Percentiles rank a stretch among this genome's conserved stretches.
Evolutionary conservation across 2,113 vertebrate genomes (phyloP).

Genomic region (Romanogobio albipinnatus): DNA sequence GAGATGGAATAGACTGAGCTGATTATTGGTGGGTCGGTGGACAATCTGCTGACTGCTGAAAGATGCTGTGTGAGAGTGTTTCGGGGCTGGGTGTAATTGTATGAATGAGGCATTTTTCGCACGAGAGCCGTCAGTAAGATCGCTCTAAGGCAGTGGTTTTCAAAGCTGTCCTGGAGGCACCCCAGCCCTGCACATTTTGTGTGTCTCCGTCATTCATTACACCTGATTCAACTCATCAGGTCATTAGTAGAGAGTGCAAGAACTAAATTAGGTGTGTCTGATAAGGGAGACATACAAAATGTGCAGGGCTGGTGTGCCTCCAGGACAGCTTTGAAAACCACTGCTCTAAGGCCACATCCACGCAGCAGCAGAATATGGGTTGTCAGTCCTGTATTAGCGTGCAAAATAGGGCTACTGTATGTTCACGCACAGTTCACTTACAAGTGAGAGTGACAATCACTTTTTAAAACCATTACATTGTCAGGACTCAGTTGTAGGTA

Average conservation of each 20-base stretch:
- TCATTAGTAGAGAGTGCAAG: too few species aligned
- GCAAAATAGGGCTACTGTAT: background rate
- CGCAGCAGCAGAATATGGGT: background rate
- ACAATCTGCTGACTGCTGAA: constrained; percentile 82
- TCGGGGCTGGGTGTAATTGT: constrained; percentile 71
- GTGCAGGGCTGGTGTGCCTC: too few species aligned
- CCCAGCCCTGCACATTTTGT: too few species aligned
- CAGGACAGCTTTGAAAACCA: too few species aligned
- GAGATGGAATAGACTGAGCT: constrained; percentile 71
- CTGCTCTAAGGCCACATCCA: background rate
- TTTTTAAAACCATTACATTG: background rate
- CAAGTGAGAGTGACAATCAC: background rate
- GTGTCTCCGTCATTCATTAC: too few species aligned
- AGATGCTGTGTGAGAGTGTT: constrained; percentile 84
- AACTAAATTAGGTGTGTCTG: too few species aligned
- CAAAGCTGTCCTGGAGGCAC: too few species aligned
- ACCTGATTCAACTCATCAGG: too few species aligned
- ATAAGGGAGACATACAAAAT: too few species aligned
- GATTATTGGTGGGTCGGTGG: constrained; percentile 70
- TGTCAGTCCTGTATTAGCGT: background rate
- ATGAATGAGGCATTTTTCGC: background rate
- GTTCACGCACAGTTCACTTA: background rate
- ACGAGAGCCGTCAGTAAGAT: background rate
- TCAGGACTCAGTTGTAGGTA: background rate
- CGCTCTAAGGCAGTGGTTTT: background rate